phyloP scores from a whole-genome alignment of 2,797 vertebrate species.

The Saxicola maurus region DNA sequence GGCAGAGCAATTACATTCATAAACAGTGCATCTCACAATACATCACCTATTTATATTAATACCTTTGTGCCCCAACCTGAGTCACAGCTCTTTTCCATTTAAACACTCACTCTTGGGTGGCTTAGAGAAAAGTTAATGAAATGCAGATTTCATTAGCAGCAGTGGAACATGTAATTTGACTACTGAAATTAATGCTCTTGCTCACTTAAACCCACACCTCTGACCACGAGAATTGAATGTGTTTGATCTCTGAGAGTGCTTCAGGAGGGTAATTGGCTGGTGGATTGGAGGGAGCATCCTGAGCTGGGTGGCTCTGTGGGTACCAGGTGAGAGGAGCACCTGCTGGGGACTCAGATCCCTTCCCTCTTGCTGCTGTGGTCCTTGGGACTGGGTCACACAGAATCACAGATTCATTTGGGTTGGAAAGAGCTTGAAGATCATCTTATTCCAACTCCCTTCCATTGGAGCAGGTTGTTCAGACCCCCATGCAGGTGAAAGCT shows the following conservation, averaged over 20 bases:
- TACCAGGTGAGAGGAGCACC: background rate
- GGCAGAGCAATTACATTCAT: background rate
- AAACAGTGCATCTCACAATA: background rate
- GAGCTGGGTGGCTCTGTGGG: background rate
- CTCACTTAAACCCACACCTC: constrained; percentile 10
- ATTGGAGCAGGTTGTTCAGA: background rate
- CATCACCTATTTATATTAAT: background rate
- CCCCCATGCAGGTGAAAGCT: background rate
- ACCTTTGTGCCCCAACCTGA: background rate
- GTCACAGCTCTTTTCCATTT: background rate
- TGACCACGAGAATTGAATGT: background rate
- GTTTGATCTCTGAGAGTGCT: constrained; percentile 14
- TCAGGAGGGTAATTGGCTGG: constrained; percentile 11
- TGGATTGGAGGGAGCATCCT: background rate
- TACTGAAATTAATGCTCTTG: background rate
- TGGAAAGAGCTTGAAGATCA: background rate
- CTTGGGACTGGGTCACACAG: background rate
- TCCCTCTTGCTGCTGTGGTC: background rate
- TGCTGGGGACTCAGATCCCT: background rate
- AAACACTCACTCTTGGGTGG: background rate
- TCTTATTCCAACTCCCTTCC: background rate
- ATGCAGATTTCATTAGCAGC: constrained; percentile 10
- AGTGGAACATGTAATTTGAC: constrained; percentile 2
- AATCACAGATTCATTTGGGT: background rate
- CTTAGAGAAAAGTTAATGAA: constrained; percentile 16